Conservation (phyloP, 2,797 vertebrate species). For the Thunnus albacares region DNA sequence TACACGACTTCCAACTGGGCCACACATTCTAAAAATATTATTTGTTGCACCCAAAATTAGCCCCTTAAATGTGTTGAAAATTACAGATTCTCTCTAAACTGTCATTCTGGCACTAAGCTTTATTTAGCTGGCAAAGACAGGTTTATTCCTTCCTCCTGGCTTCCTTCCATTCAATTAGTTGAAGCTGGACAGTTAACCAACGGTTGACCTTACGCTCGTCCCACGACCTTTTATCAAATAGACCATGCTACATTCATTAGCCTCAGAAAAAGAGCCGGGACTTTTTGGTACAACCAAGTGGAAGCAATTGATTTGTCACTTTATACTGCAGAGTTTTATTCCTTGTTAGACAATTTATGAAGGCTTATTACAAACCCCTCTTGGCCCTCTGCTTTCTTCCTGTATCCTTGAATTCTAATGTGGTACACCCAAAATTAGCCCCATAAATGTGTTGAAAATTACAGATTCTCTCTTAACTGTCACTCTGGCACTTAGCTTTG, state of each 20-base stretch:
- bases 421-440: constrained; percentile 15
- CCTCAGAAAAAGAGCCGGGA: constrained; percentile 36
- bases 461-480: constrained; percentile 37
- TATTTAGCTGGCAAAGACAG: constrained; percentile 36
- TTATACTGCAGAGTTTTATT: constrained; percentile 48
- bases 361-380: constrained; percentile 30
- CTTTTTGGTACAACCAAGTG: constrained; percentile 49
- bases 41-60: constrained; percentile 12
- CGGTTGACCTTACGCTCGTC: constrained; percentile 66
- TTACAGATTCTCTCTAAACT: constrained; percentile 35
- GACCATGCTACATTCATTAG: constrained; percentile 67
- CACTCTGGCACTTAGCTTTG: constrained; percentile 29
- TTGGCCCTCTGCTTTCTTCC: not conserved
- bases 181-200: constrained; percentile 67
- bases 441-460: constrained; percentile 30
- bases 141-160: constrained; percentile 61
- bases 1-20: constrained; percentile 22
- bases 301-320: constrained; percentile 57
- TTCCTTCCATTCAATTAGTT: constrained; percentile 72
- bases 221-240: constrained; percentile 60
- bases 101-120: constrained; percentile 2
- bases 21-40: constrained; percentile 47
- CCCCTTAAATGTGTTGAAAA: constrained; percentile 32
- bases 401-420: constrained; percentile 23
- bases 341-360: constrained; percentile 34